Evolutionary conservation across 2,888 invertebrate species (phyloP), one percentile per base, ranked within the genome.

Genomic region (Diploptera punctata): DNA sequence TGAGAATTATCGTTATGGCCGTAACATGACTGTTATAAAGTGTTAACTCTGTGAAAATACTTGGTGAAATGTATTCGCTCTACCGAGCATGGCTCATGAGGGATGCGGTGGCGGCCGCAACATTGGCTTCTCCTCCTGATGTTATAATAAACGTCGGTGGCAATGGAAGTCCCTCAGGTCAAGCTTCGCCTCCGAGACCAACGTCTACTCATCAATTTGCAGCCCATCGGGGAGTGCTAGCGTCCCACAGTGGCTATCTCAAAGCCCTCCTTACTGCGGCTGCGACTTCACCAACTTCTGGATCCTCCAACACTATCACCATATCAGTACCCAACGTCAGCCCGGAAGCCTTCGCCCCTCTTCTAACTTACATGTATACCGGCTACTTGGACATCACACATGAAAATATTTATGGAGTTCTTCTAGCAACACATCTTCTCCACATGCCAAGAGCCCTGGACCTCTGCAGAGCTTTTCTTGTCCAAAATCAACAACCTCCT

Each of bases 351-450:
- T 72, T 73, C 69, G 76, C 73, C 1, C 73, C 90, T 0, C 82
- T 92, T 4, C 82, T 92, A 43, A 89, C 90, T 24, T 92, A 90
- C 83, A 91, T 92, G 90, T 91, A 92, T 81, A 91, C 91, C 5
- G 92, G 92, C 24, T 89, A 87, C 76, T 81, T 92, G 78, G 90
- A 91, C 78, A 83, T 92, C 29, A 91, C 88, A 76, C 83, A 88
- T 75, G 87, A 89, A 72, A 92, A 92, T 82, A 91, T 92, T 76
- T 91, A 91, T 82, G 89, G 88, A 76, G 89, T 91, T 54, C 82
- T 92, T 10, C 81, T 91, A 74, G 91, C 91, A 4, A 91, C 91
- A 10, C 91, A 91, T 81, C 85, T 91, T 67, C 82, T 92, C 57
- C 91, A 91, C 80, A 91, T 92, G 91, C 91, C 91, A 1, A 84